Evolutionary conservation across 2,888 invertebrate genomes (phyloP).

Genomic region (Tubulanus polymorphus): DNA sequence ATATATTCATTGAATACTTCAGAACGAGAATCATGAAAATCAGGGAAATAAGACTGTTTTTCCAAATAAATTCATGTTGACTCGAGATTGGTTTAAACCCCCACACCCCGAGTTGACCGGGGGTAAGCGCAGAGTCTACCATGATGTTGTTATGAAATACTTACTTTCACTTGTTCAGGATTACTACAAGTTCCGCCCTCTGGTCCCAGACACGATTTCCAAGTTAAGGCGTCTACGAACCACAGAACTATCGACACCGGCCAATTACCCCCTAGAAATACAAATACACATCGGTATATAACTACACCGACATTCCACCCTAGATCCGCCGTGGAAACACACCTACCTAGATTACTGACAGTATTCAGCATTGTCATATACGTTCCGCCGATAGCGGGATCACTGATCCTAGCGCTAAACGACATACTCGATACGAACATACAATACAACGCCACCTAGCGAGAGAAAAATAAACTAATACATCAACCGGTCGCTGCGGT

Average conservation of each 20-base stretch:
- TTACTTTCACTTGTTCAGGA: conserved; percentile 64
- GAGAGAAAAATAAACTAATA: not conserved
- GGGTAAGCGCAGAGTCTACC: no score
- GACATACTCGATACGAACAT: conserved; percentile 99
- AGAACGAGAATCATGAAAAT: no score
- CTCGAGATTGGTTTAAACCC: no score
- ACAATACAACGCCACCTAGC: conserved; percentile 82
- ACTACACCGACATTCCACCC: not conserved
- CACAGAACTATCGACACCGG: conserved; percentile 86
- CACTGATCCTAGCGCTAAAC: conserved; percentile 94
- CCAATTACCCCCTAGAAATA: conserved; percentile 76
- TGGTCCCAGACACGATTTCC: conserved; percentile 63
- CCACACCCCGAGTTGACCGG: no score
- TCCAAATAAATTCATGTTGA: no score
- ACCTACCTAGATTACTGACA: conserved; percentile 79
- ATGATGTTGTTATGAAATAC: conserved; percentile 31
- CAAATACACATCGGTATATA: conserved; percentile 1
- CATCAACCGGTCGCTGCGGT: not conserved
- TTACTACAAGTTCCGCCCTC: conserved; percentile 60
- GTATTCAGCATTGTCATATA: conserved; percentile 99
- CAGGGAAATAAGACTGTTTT: no score
- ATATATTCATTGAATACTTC: no score
- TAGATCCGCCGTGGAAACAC: not conserved
- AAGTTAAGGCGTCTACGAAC: conserved; percentile 85
- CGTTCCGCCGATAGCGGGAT: conserved; percentile 94